Evolutionary conservation across 2,797 vertebrate genomes (phyloP).

Genomic region (Catostomus latipinnis): DNA sequence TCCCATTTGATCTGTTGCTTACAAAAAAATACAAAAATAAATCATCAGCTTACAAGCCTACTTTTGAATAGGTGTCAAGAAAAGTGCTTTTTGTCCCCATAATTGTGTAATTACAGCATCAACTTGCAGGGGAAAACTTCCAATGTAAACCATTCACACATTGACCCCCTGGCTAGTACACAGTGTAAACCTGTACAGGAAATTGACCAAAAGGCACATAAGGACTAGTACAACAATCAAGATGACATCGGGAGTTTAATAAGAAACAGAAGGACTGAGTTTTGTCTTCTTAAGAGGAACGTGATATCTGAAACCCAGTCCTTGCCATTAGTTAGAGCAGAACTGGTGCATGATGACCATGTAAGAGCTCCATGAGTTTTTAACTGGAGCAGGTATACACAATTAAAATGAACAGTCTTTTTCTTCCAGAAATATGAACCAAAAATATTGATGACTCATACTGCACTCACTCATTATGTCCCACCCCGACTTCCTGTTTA

Average conservation of each 20-base stretch:
- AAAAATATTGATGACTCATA: too few species aligned
- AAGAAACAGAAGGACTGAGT: conserved; percentile 37
- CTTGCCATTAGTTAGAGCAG: conserved; percentile 35
- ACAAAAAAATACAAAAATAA: too few species aligned
- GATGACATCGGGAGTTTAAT: conserved; percentile 45
- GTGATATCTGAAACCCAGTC: conserved; percentile 25
- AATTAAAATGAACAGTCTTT: too few species aligned
- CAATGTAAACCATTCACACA: neutral
- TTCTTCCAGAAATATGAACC: too few species aligned
- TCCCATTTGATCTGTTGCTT: too few species aligned
- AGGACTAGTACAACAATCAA: conserved; percentile 36
- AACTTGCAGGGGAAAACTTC: neutral
- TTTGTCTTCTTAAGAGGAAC: conserved; percentile 24
- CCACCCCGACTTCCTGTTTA: too few species aligned
- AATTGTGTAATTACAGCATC: neutral
- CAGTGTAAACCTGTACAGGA: conserved; percentile 8
- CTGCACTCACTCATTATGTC: too few species aligned
- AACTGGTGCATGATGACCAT: conserved; percentile 6
- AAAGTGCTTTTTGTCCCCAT: neutral
- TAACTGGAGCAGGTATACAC: conserved; percentile 3
- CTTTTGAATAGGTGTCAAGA: neutral
- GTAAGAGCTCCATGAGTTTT: conserved; percentile 17
- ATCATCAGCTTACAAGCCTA: too few species aligned
- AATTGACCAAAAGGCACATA: conserved; percentile 22
- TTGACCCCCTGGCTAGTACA: conserved; percentile 4